Percentiles rank a stretch among this genome's conserved stretches.
Evolutionary conservation across 2,797 vertebrate species (phyloP).

Genomic region (Anableps anableps): DNA sequence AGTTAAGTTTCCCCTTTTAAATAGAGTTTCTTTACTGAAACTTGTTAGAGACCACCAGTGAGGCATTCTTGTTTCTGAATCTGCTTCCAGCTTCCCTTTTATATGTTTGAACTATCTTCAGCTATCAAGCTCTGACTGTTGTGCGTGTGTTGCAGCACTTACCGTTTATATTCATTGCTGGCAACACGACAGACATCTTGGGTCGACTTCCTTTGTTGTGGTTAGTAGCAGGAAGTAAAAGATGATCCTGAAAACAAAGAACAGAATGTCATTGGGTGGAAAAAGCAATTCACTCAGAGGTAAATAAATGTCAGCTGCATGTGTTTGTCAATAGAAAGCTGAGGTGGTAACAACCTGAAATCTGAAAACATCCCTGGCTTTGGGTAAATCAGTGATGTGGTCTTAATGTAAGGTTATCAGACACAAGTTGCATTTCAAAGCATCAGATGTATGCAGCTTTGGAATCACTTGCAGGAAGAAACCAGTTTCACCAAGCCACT

Average conservation of each 20-base stretch:
- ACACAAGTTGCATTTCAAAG: neutral
- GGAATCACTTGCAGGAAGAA: neutral
- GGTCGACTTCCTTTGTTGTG: constrained; percentile 96
- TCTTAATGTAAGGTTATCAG: neutral
- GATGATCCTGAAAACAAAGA: constrained; percentile 89
- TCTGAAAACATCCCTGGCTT: neutral
- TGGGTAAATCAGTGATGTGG: neutral
- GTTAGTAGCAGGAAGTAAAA: constrained; percentile 93
- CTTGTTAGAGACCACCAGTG: constrained; percentile 20
- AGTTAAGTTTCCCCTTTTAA: neutral
- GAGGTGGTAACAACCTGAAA: neutral
- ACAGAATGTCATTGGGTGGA: constrained; percentile 23
- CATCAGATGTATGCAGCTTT: neutral
- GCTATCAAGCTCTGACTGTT: constrained; percentile 28
- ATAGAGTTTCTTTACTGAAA: neutral
- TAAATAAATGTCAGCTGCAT: neutral
- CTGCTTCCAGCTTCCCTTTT: constrained; percentile 31
- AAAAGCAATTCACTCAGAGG: constrained; percentile 20
- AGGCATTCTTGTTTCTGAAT: constrained; percentile 52
- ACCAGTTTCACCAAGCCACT: neutral
- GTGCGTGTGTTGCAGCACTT: constrained; percentile 69
- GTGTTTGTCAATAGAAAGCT: constrained; percentile 1
- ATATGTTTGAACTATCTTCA: constrained; percentile 32
- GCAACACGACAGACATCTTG: constrained; percentile 96
- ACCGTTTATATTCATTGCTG: constrained; percentile 95